Evolutionary conservation across 2,797 vertebrate genomes (phyloP).

Genomic region (Acrossocheilus wenchowensis): DNA sequence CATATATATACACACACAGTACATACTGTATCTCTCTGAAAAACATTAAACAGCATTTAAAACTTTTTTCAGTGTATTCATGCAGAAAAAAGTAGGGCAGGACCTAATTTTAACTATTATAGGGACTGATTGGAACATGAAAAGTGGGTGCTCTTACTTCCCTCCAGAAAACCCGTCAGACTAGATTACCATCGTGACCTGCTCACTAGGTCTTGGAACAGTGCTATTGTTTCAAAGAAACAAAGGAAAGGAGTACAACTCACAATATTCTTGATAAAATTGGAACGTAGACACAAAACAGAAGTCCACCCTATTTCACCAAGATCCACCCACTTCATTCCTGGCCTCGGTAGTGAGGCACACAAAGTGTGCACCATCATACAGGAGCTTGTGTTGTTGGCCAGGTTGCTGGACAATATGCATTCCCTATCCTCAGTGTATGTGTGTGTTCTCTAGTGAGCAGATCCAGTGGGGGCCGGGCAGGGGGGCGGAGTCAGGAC

Average conservation of each 20-base stretch:
- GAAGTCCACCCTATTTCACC: not conserved
- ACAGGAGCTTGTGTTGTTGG: conserved; percentile 21
- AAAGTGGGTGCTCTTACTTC: not conserved
- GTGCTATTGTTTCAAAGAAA: not conserved
- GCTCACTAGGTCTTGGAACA: not conserved
- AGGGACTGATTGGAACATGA: not conserved
- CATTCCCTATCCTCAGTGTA: conserved; percentile 17
- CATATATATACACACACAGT: too few relatives aligned
- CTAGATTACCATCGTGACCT: not conserved
- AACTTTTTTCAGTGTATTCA: not conserved
- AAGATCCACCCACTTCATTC: not conserved
- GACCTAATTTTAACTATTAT: not conserved
- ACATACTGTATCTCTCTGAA: not conserved
- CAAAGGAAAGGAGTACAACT: not conserved
- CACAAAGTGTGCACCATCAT: conserved; percentile 1
- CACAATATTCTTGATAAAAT: not conserved
- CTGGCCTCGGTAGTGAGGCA: conserved; percentile 1
- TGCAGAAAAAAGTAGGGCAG: not conserved
- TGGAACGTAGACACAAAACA: not conserved
- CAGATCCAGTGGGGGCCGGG: conserved; percentile 25
- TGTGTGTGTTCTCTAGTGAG: conserved; percentile 28
- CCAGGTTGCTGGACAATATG: conserved; percentile 42
- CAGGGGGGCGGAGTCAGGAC: conserved; percentile 51
- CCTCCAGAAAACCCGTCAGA: not conserved
- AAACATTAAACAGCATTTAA: not conserved